These are phyloP conservation scores for Hyposoter didymator DNA, from an alignment of 2,888 invertebrate species.

Conservation along the genomic window DNA sequence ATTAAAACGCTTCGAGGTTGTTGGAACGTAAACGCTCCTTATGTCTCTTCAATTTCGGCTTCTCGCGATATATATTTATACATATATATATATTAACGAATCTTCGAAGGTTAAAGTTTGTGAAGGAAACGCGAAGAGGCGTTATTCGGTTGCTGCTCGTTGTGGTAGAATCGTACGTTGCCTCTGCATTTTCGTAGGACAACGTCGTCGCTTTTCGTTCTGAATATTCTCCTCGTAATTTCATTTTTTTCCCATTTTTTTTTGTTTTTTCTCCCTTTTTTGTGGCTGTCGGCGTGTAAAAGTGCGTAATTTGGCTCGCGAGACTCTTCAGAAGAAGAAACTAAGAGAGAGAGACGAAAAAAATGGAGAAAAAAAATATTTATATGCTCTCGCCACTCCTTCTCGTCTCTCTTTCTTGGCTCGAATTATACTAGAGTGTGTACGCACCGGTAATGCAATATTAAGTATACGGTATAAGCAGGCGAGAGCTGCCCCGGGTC, in stretches of 20 bases:
- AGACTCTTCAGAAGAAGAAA: slow-evolving; percentile 32
- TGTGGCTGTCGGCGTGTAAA: slow-evolving; percentile 48
- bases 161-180: slow-evolving; percentile 10
- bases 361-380: slow-evolving; percentile 36
- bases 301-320: slow-evolving; percentile 57
- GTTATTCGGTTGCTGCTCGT: not conserved
- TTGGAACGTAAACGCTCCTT: slow-evolving; percentile 7
- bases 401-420: slow-evolving; percentile 47
- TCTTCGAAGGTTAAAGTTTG: slow-evolving; percentile 14
- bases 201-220: not conserved
- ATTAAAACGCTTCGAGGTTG: slow-evolving; percentile 77
- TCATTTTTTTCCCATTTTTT: not conserved
- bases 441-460: slow-evolving; percentile 78
- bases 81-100: not conserved
- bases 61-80: slow-evolving; percentile 9
- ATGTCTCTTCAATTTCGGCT: not conserved
- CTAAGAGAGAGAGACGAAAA: slow-evolving; percentile 18
- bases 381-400: slow-evolving; percentile 58
- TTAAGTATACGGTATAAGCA: slow-evolving; percentile 80
- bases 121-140: slow-evolving; percentile 16
- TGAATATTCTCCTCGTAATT: slow-evolving; percentile 48
- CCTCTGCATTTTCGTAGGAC: not conserved
- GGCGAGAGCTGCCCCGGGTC: slow-evolving; percentile 56
- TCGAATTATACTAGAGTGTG: slow-evolving; percentile 73
- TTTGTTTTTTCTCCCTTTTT: not conserved